Percentiles rank a stretch among this genome's conserved stretches.
phyloP scores from a whole-genome alignment of 2,113 vertebrate genomes.

The Passer domesticus region DNA sequence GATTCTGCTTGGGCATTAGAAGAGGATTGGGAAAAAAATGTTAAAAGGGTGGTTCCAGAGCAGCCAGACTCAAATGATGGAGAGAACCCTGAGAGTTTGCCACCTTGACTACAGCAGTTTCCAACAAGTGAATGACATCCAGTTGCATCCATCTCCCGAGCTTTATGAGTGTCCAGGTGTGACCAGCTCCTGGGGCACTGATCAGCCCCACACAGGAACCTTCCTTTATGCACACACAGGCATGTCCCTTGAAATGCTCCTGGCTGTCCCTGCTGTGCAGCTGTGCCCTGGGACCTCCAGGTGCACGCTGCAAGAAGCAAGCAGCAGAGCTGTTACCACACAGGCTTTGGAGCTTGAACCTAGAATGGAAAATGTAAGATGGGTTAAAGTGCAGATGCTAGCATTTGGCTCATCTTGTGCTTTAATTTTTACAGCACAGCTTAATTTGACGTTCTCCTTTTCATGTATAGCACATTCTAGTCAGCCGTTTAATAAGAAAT shows the following conservation, averaged over 20 bases:
- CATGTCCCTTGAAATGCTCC: not conserved
- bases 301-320: not conserved
- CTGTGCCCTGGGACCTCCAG: not conserved
- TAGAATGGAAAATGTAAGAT: not conserved
- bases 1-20: not conserved
- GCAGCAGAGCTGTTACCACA: not conserved
- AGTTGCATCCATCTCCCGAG: not conserved
- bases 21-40: not conserved
- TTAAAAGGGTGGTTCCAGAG: not conserved
- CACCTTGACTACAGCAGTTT: not conserved
- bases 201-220: fast-evolving
- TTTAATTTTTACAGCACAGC: not conserved
- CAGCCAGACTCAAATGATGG: not conserved
- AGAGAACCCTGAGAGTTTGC: not conserved
- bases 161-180: not conserved
- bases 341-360: not conserved
- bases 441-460: not conserved
- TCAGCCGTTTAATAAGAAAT: not conserved
- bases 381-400: not conserved
- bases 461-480: not conserved
- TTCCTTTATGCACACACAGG: not conserved
- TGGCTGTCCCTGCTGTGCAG: not conserved
- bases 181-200: not conserved
- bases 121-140: fast-evolving
- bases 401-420: not conserved